Base-by-base conservation (phyloP, 2,888 invertebrate species). In the Baccha elongata region DNA sequence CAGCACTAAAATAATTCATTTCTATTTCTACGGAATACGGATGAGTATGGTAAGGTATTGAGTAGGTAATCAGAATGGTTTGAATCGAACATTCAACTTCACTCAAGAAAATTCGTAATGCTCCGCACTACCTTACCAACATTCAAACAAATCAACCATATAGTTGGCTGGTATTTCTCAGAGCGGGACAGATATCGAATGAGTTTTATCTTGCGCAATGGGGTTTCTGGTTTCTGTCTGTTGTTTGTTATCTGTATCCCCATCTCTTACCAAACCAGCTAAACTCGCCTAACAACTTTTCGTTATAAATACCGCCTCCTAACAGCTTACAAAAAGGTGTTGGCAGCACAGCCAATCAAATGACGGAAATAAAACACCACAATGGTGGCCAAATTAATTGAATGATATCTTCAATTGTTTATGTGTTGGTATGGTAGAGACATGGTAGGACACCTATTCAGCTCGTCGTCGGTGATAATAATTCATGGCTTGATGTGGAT, bases 401-500 rank as follows among this genome's bases (percentile, higher is more conserved):
- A 72, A 72, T 35, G 65, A 65, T 44, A 67, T 52, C 72, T 75
- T 15, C 42, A 19, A 58, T 64, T 68, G 74, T 44, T 37, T 48
- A 26, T 42, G 29, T 35, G 26, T 21, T 50, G 55, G 26, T 48
- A 37, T 35, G 17, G 23, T 32, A 64, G 19, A 32, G 17, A 29
- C 17, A 69, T 6, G 19, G 13, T 7, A 1, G 37, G 50, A 73
- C 26, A 26, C n/a, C 64, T 35, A 6, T 75, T 58, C 58, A 29
- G 53, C 52, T 58, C 29, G 29, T 35, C 53, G 55, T 48, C 32
- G 7, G 35, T 6, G 21, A 37, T 50, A 73, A 83, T 83, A 83
- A 83, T 42, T 83, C 78, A 78, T 78, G 83, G 78, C 78, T 72
- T 83, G 83, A 78, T 83, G 83, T 69, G 72, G 72, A 83, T 73